Evolutionary conservation across 1,140 invertebrate species (phyloP), one percentile per base, ranked within the genome.

Genomic region (Nilaparvata lugens): DNA sequence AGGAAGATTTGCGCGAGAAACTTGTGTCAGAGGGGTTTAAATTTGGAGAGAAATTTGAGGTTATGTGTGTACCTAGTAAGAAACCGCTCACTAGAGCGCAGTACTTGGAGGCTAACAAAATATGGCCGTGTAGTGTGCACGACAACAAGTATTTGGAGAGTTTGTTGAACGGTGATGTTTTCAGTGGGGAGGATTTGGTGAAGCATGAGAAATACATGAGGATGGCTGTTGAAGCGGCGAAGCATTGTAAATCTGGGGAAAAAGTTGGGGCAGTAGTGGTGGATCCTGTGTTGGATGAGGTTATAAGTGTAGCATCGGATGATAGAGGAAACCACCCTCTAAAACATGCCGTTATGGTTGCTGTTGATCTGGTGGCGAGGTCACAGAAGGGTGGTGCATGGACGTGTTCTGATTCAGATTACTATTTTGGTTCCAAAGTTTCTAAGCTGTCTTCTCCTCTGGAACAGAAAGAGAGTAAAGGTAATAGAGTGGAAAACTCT

Each of bases 331-430:
- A 70, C 2, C 87, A 93, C 76, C 87, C 91, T 0, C 75, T 91
- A 45, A 84, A 88, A 72, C 95, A 98, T 77, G 83, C 89, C 28
- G 75, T 83, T 0, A 95, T 97, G 88, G 71, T 91, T 0, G 87
- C 85, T 4, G 80, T 97, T 42, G 93, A 97, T 73, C 76, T 86
- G 60, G 88, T 97, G 0, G 90, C 93, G 0, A 78, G 76, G 63
- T 81, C 81, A 18, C 92, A 95, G 75, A 84, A 86, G 40, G 90
- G 89, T 0, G 91, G 91, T 2, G 83, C 81, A 21, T 92, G 87
- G 85, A 60, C 70, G 1, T 60, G 51, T 19, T n/a, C 18, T 24
- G 14, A 40, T 31, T 14, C 19, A 24, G 57, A 63, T 19, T 60
- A 24, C 28, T 35, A 55, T 40, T 21, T 52, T 5, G 3, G 9